Evolutionary conservation across 2,888 invertebrate genomes (phyloP).

Genomic region (Diploptera punctata): DNA sequence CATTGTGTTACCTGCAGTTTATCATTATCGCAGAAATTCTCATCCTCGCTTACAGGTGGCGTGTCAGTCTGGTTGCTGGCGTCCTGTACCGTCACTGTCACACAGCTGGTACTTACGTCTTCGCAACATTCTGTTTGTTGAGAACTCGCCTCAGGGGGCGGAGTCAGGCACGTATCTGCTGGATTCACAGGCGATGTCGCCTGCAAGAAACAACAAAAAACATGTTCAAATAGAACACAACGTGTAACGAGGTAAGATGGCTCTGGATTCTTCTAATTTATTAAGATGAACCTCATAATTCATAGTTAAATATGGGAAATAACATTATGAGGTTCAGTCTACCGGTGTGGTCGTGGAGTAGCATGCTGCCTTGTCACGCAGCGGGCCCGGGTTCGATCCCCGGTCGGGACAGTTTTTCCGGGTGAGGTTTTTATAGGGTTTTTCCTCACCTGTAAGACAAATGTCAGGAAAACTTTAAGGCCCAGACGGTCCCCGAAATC

Average conservation of each 20-base stretch:
- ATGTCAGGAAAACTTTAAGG: too few species aligned
- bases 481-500: too few species aligned
- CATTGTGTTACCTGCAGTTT: background rate
- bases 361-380: too few species aligned
- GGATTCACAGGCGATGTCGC: conserved; percentile 58
- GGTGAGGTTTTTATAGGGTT: too few species aligned
- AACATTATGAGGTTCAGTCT: background rate
- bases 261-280: too few species aligned
- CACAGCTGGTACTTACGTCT: conserved; percentile 3
- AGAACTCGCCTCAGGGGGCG: conserved; percentile 63
- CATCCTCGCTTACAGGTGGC: conserved; percentile 72
- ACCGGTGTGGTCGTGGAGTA: too few species aligned
- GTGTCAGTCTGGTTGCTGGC: conserved; percentile 86
- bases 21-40: conserved; percentile 45
- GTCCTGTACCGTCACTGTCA: conserved; percentile 65
- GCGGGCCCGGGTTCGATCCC: too few species aligned
- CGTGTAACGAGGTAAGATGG: too few species aligned
- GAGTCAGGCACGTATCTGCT: conserved; percentile 64
- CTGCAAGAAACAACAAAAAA: conserved; percentile 45
- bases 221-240: too few species aligned
- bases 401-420: too few species aligned
- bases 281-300: too few species aligned
- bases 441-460: too few species aligned
- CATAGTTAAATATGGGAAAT: background rate
- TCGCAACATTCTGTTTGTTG: conserved; percentile 36